Evolutionary conservation across 2,113 vertebrate species (phyloP).

Genomic region (Otus sunia): DNA sequence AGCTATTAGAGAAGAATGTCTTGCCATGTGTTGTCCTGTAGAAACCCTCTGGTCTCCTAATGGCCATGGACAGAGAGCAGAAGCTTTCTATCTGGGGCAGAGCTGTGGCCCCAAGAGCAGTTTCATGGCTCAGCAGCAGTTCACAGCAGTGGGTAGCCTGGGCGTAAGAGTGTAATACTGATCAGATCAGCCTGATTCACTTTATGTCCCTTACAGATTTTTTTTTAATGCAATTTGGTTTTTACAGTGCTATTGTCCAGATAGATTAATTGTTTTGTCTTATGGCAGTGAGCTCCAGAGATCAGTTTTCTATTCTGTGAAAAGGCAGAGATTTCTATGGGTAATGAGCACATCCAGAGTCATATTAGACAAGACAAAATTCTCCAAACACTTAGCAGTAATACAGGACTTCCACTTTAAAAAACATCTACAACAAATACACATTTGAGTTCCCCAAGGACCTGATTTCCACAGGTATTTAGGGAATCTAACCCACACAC

Average conservation of each 20-base stretch:
- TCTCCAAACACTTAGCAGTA: neutral
- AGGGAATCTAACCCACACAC: neutral
- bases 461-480: neutral
- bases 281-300: constrained; percentile 13
- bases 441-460: neutral
- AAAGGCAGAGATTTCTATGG: constrained; percentile 17
- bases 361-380: neutral
- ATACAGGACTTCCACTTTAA: neutral
- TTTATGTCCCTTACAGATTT: neutral
- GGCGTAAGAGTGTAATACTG: neutral
- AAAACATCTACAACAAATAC: neutral
- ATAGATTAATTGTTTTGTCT: constrained; percentile 30
- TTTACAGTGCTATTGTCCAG: constrained; percentile 53
- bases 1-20: neutral
- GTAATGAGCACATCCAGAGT: neutral
- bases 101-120: neutral
- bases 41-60: neutral
- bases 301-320: constrained; percentile 47
- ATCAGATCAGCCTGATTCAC: constrained; percentile 34
- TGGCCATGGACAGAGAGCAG: neutral
- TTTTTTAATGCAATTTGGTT: constrained; percentile 16
- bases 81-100: neutral
- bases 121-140: neutral
- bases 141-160: constrained; percentile 11
- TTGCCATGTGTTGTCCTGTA: neutral